These are phyloP conservation scores for Batillaria attramentaria DNA, from an alignment of 1,140 invertebrate genomes.

Conservation along the genomic window DNA sequence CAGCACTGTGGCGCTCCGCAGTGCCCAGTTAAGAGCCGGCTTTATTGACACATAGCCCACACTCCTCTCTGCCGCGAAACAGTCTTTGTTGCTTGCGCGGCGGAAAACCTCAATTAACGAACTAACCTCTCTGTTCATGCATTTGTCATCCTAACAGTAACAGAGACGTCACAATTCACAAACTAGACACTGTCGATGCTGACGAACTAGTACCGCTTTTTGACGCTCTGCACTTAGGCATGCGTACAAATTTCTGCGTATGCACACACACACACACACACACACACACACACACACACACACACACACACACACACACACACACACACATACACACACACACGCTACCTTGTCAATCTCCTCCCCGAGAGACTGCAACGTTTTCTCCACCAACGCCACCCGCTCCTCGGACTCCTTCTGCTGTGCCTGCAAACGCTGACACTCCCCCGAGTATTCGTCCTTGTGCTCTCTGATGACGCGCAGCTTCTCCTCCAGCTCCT, in stretches of 20 bases:
- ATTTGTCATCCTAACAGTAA: too few relatives aligned
- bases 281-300: background rate
- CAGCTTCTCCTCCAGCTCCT: slow-evolving; percentile 42
- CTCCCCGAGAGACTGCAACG: slow-evolving; percentile 26
- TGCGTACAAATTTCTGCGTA: too few relatives aligned
- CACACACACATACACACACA: background rate
- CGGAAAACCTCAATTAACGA: too few relatives aligned
- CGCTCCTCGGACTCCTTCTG: slow-evolving; percentile 30
- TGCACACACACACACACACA: too few relatives aligned
- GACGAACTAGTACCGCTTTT: background rate
- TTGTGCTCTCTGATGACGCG: slow-evolving; percentile 34
- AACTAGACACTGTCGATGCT: too few relatives aligned
- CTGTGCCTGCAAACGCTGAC: slow-evolving; percentile 27
- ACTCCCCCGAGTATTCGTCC: slow-evolving; percentile 34
- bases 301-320: background rate
- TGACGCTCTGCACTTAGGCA: background rate
- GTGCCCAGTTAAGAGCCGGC: too few relatives aligned
- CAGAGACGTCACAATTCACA: too few relatives aligned
- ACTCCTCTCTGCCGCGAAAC: too few relatives aligned
- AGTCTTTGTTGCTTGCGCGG: too few relatives aligned
- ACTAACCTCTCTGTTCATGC: too few relatives aligned
- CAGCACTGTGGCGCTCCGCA: too few relatives aligned
- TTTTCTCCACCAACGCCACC: slow-evolving; percentile 40
- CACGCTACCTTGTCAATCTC: slow-evolving; percentile 27
- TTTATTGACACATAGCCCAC: too few relatives aligned